phyloP scores from a whole-genome alignment of 2,113 vertebrate species.

The Neofelis nebulosa region DNA sequence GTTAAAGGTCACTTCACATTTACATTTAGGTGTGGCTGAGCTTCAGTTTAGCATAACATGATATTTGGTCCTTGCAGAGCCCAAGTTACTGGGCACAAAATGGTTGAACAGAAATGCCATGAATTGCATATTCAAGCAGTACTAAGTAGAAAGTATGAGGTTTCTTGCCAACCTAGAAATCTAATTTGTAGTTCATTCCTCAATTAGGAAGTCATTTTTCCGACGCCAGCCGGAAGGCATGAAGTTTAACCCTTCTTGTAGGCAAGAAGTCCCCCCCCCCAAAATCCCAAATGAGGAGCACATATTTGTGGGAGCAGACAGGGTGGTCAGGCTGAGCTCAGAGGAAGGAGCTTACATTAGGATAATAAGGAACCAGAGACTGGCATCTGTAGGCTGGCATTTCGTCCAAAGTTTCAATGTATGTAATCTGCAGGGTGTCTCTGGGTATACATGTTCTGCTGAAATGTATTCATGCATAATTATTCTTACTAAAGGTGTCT shows the following conservation, averaged over 20 bases:
- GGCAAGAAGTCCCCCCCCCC: too few relatives aligned
- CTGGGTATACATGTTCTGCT: too few relatives aligned
- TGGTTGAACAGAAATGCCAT: background rate
- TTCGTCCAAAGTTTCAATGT: background rate
- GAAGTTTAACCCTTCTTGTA: background rate
- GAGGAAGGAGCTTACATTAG: too few relatives aligned
- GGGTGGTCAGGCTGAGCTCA: accelerated
- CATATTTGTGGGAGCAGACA: background rate
- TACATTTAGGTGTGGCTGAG: background rate
- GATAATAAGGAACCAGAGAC: background rate
- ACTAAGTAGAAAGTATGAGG: background rate
- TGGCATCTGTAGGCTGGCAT: background rate
- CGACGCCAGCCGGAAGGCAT: background rate
- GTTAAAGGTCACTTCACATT: background rate
- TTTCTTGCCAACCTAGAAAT: background rate
- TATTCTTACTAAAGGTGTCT: background rate
- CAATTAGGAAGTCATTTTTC: background rate
- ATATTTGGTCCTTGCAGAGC: background rate
- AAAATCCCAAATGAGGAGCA: background rate
- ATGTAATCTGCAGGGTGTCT: background rate
- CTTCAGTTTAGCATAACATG: background rate
- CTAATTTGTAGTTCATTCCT: background rate
- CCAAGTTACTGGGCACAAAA: background rate
- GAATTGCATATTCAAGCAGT: background rate
- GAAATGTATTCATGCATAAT: background rate